phyloP scores from a whole-genome alignment of 2,888 invertebrate genomes.

The Folsomia manolachei region DNA sequence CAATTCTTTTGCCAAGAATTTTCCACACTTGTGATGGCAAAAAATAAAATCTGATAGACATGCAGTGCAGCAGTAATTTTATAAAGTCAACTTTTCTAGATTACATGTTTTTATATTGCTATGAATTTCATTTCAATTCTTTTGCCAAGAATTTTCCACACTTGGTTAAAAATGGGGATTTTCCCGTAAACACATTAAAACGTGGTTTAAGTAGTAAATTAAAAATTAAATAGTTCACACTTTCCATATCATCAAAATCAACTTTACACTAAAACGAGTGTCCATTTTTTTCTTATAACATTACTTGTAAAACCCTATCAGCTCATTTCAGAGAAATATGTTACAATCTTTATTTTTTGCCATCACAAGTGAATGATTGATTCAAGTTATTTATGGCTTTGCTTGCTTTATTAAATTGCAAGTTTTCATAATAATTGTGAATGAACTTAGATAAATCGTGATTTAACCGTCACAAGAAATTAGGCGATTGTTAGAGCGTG shows the following conservation, averaged over 20 bases:
- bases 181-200: not conserved
- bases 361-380: no score
- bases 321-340: no score
- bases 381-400: no score
- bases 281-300: not conserved
- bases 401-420: not conserved
- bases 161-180: not conserved
- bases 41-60: no score
- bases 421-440: not conserved
- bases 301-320: no score
- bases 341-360: no score
- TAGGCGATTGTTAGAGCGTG: not conserved
- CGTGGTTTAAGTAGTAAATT: no score
- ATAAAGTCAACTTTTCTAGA: no score
- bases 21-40: not conserved
- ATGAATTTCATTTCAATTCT: not conserved
- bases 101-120: not conserved
- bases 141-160: not conserved
- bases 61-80: no score
- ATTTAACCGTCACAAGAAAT: not conserved
- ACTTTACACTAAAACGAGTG: not conserved
- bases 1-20: not conserved
- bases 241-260: conserved; percentile 3
- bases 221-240: not conserved
- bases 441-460: conserved; percentile 3